Evolutionary conservation across 2,888 invertebrate genomes (phyloP), one percentile per base, ranked within the genome.

Genomic region (Lasioglossum villosulum): DNA sequence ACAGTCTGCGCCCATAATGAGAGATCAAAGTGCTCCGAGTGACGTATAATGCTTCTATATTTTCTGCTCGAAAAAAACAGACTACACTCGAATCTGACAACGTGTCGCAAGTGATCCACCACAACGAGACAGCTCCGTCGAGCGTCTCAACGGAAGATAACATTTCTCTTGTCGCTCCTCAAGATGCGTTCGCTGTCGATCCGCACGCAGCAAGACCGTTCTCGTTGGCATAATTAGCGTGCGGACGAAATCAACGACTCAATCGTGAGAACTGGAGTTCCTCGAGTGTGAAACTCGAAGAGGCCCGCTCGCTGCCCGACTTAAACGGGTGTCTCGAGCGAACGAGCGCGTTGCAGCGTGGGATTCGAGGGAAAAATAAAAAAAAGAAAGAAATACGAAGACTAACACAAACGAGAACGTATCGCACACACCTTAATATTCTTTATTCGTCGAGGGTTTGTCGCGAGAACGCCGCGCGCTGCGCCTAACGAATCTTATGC

Each of bases 361-460:
- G 83, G 74, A 78, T 78, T 71, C 16, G 27, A 34, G 78, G 73
- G 63, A 19, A 45, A 75, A 48, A 37, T 52, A 37, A 56, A 80
- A 27, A 39, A 66, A 72, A 6, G 10, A 42, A 14, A 42, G 37
- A 37, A 37, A 37, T 37, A 52, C 14, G 4, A 23, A 23, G n/a
- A 14, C 16, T 10, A 8, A 66, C 19, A 37, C 34, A 5, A 27
- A 27, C 73, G 39, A 68, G 45, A 84, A 66, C n/a, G n/a, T 59
- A 30, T 52, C 52, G 63, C 52, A 59, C 73, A 39, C 74, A 56
- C 37, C 37, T 42, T 63, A 70, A 82, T 73, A 52, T n/a, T 23
- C 63, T 86, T 83, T 83, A 80, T 86, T 87, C 73, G 39, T n/a
- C 10, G n/a, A 52, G 63, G 63, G 59, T 16, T 74, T 78, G 82